These are phyloP conservation scores for Corythaeola cristata DNA, from an alignment of 2,113 vertebrate species.

Conservation along the genomic window DNA sequence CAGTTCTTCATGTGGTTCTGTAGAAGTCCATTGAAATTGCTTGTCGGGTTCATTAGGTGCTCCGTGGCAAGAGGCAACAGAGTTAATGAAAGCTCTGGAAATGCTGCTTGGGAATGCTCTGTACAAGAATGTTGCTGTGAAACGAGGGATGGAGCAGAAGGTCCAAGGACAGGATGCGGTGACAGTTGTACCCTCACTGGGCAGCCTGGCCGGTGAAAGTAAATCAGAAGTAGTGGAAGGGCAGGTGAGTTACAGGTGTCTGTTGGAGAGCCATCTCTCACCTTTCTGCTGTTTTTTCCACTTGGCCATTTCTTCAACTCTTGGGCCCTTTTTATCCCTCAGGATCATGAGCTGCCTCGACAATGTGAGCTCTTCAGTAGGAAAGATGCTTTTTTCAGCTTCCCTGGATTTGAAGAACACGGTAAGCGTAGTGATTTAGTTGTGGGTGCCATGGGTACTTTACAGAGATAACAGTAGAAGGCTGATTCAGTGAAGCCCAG, in stretches of 20 bases:
- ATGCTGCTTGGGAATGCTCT: neutral
- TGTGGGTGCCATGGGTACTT: neutral
- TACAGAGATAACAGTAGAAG: neutral
- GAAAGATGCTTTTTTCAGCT: neutral
- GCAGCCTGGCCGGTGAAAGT: neutral
- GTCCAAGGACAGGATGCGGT: neutral
- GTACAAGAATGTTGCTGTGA: neutral
- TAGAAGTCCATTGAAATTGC: neutral
- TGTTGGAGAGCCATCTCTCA: neutral
- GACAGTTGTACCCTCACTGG: neutral
- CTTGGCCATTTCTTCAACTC: neutral
- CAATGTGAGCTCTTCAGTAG: neutral
- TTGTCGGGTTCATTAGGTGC: neutral
- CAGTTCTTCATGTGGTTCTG: neutral
- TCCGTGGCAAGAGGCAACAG: conserved; percentile 28
- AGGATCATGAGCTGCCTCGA: neutral
- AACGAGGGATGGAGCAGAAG: neutral
- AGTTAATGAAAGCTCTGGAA: conserved; percentile 52
- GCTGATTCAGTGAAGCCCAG: neutral
- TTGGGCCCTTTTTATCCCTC: neutral
- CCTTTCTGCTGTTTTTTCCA: neutral
- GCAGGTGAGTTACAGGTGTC: conserved; percentile 3
- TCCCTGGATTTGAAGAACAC: neutral
- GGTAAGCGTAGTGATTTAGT: neutral
- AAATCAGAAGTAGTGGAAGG: neutral